phyloP scores from a whole-genome alignment of 1,140 invertebrate genomes.

The Dinothrombium tinctorium region DNA sequence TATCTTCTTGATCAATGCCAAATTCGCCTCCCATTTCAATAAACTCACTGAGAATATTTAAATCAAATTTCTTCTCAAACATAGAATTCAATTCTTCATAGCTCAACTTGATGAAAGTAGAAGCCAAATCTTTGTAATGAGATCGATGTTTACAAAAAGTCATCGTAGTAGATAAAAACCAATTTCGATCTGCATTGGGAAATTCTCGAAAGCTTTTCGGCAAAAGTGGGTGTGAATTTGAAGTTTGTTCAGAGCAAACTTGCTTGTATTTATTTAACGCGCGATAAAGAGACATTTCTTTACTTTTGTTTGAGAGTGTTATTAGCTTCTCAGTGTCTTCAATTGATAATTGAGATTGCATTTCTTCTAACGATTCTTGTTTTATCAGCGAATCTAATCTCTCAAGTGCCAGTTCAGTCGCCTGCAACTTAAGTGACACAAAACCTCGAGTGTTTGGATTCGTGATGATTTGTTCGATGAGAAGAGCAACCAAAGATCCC shows the following conservation, averaged over 20 bases:
- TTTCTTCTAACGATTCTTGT: constrained; percentile 20
- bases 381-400: not conserved
- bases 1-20: not conserved
- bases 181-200: not conserved
- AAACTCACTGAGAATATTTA: not conserved
- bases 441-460: not conserved
- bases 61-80: not conserved
- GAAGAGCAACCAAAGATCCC: constrained; percentile 19
- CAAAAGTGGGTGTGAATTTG: constrained; percentile 23
- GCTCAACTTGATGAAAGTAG: not conserved
- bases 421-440: not conserved
- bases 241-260: too few species aligned
- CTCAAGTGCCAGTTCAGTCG: not conserved
- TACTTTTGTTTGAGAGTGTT: too few species aligned
- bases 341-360: constrained; percentile 29
- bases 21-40: not conserved
- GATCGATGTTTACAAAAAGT: not conserved
- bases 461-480: constrained; percentile 12
- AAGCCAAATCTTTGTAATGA: not conserved
- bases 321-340: constrained; percentile 31
- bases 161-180: not conserved
- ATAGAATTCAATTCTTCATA: constrained; percentile 6
- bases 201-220: not conserved
- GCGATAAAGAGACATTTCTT: too few species aligned
- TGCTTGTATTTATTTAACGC: too few species aligned